These are phyloP conservation scores for Drosophila carrolli DNA, from an alignment of 1,140 invertebrate species.

Conservation along the genomic window DNA sequence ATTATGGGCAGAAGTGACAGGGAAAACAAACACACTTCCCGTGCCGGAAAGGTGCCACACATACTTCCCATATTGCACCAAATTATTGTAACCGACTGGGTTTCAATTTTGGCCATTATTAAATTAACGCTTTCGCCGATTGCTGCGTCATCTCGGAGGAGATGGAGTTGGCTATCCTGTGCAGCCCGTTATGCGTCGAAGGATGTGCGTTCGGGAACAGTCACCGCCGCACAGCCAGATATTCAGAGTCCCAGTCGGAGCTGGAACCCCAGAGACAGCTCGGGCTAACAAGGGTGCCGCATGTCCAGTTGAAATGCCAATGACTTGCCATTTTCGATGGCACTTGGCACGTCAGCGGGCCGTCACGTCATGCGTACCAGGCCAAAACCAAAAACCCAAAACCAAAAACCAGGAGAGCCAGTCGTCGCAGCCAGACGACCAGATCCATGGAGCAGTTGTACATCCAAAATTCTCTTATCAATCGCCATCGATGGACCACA, in stretches of 20 bases:
- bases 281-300: conserved; percentile 77
- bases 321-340: conserved; percentile 80
- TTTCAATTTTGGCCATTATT: conserved; percentile 68
- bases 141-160: conserved; percentile 60
- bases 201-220: conserved; percentile 57
- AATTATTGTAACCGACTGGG: conserved; percentile 50
- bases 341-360: conserved; percentile 73
- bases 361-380: conserved; percentile 58
- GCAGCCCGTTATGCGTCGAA: conserved; percentile 77
- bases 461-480: conserved; percentile 73
- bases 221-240: conserved; percentile 18
- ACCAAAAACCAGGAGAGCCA: conserved; percentile 26
- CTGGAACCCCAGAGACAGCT: conserved; percentile 45
- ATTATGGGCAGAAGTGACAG: conserved; percentile 40
- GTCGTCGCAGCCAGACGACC: conserved; percentile 21
- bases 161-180: conserved; percentile 41
- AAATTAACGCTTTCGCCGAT: conserved; percentile 70
- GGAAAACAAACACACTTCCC: conserved; percentile 52
- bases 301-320: conserved; percentile 82
- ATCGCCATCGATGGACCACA: conserved; percentile 61
- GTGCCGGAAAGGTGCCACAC: conserved; percentile 26
- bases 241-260: background rate
- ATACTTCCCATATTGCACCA: conserved; percentile 59
- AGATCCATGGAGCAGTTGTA: conserved; percentile 6
- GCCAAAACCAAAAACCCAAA: background rate